Conservation (phyloP, 2,113 vertebrate genomes). For the Macquaria ambigua region DNA sequence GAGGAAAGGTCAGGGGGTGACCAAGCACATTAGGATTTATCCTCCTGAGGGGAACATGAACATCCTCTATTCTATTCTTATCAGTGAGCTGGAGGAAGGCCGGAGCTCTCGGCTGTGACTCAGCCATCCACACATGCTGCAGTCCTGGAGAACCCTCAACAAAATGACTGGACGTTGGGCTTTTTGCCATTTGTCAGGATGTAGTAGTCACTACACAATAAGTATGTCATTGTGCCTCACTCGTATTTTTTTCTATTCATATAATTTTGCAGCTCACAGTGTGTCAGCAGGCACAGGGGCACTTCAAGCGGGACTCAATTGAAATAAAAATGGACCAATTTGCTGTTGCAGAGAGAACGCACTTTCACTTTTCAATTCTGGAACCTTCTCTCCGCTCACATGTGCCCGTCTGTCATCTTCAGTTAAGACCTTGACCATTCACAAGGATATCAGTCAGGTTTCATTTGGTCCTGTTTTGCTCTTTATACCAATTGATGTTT, state of each 20-base stretch:
- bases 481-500: too few species aligned
- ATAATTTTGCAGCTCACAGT: not conserved
- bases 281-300: fast-evolving
- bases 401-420: not conserved
- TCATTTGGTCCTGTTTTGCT: too few species aligned
- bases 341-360: not conserved
- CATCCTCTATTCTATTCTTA: slow-evolving; percentile 26
- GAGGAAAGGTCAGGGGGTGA: not conserved
- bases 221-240: not conserved
- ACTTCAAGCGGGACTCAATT: not conserved
- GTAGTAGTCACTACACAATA: not conserved
- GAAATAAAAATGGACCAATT: not conserved
- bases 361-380: not conserved
- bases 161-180: not conserved
- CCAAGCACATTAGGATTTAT: too few species aligned
- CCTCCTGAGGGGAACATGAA: too few species aligned
- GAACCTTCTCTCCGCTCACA: not conserved
- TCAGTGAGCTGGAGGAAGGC: slow-evolving; percentile 4
- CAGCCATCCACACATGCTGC: not conserved
- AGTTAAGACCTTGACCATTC: too few species aligned
- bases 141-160: slow-evolving; percentile 4
- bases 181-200: not conserved
- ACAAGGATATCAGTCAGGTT: too few species aligned
- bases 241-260: not conserved
- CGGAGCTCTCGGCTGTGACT: slow-evolving; percentile 11